These are phyloP conservation scores for Perca schrenkii DNA, from an alignment of 2,113 vertebrate genomes.

Conservation along the genomic window DNA sequence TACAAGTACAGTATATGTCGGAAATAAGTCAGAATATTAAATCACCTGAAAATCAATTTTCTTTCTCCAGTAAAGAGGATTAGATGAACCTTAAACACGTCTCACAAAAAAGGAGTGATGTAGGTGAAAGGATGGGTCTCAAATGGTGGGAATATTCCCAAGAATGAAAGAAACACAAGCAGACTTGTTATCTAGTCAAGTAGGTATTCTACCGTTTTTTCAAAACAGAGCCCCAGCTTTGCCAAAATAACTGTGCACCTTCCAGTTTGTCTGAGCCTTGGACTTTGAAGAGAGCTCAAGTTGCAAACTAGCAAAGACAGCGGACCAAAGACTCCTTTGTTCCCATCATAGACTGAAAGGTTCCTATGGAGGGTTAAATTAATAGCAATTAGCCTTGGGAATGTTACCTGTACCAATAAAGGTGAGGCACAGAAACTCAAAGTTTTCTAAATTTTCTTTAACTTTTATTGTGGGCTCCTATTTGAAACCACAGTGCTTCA, in stretches of 20 bases:
- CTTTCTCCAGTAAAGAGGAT: background rate
- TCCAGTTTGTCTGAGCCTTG: conserved; percentile 14
- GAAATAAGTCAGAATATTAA: background rate
- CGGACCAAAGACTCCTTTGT: conserved; percentile 27
- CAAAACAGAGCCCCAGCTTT: conserved; percentile 36
- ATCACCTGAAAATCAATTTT: background rate
- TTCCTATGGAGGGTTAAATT: conserved; percentile 22
- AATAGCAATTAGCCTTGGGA: conserved; percentile 29
- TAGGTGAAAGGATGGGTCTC: background rate
- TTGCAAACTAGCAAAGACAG: conserved; percentile 44
- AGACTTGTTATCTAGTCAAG: conserved; percentile 26
- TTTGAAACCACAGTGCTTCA: background rate
- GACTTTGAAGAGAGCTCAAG: conserved; percentile 60
- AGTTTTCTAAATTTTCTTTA: background rate
- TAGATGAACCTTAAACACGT: background rate
- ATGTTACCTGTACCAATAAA: conserved; percentile 29
- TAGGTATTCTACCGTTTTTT: conserved; percentile 44
- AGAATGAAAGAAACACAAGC: conserved; percentile 46
- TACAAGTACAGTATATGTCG: background rate
- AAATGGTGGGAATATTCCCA: conserved; percentile 42
- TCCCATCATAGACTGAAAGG: background rate
- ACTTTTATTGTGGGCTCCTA: background rate
- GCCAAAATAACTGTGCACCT: conserved; percentile 48
- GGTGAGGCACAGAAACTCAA: background rate
- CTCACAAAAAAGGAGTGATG: background rate